Conservation (phyloP, 2,888 invertebrate species). For the Harpalus rubripes region DNA sequence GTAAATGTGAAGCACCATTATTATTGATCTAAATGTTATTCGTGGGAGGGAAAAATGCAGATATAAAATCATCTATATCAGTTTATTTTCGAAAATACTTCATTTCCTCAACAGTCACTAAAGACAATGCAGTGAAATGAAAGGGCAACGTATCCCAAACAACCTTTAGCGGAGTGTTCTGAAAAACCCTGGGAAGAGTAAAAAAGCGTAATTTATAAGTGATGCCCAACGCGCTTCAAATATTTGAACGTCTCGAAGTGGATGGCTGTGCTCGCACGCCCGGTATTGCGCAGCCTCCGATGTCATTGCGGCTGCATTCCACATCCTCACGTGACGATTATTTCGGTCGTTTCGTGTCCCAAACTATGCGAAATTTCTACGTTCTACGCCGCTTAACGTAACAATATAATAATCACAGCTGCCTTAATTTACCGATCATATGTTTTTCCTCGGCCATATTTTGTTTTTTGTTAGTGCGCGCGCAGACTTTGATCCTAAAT, state of each 20-base stretch:
- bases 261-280: conserved; percentile 56
- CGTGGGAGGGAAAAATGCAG: too few species aligned
- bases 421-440: conserved; percentile 66
- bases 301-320: conserved; percentile 60
- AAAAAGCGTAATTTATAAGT: conserved; percentile 74
- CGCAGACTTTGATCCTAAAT: conserved; percentile 65
- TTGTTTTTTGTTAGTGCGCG: conserved; percentile 52
- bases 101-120: too few species aligned
- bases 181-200: conserved; percentile 60
- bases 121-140: not conserved
- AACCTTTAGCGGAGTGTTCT: not conserved
- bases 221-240: conserved; percentile 71
- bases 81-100: too few species aligned
- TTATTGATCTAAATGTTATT: too few species aligned
- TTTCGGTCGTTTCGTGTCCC: conserved; percentile 55
- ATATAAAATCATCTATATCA: too few species aligned
- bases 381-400: conserved; percentile 17
- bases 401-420: conserved; percentile 59
- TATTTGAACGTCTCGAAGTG: conserved; percentile 56
- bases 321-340: conserved; percentile 55
- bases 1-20: too few species aligned
- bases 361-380: conserved; percentile 58
- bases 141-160: conserved; percentile 22
- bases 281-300: conserved; percentile 42
- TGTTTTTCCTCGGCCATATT: conserved; percentile 63